Evolutionary conservation across 1,140 invertebrate genomes (phyloP).

Genomic region (Drosophila fuyamai): DNA sequence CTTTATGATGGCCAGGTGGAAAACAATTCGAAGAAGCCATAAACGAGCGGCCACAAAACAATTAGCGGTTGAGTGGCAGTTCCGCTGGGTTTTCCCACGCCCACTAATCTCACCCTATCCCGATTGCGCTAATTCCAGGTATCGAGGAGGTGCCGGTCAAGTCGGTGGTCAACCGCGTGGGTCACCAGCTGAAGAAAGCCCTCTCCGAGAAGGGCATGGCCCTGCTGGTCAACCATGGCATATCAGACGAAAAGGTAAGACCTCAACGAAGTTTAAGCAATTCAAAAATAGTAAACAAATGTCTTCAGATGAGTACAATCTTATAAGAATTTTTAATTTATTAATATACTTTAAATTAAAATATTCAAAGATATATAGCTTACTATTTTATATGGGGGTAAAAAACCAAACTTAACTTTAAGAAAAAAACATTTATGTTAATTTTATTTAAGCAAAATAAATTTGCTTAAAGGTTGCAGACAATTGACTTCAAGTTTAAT

Average conservation of each 20-base stretch:
- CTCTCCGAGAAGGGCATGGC: slow-evolving; percentile 89
- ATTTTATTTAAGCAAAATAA: too few relatives aligned
- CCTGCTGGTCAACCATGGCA: slow-evolving; percentile 90
- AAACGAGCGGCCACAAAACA: slow-evolving; percentile 39
- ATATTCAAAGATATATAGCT: too few relatives aligned
- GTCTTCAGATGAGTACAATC: too few relatives aligned
- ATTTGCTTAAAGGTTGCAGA: too few relatives aligned
- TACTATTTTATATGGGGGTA: too few relatives aligned
- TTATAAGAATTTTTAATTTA: too few relatives aligned
- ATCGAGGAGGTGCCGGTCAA: slow-evolving; percentile 89
- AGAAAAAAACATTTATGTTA: too few relatives aligned
- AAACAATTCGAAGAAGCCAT: slow-evolving; percentile 49
- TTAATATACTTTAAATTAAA: too few relatives aligned
- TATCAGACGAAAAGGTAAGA: slow-evolving; percentile 89
- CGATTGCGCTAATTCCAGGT: slow-evolving; percentile 85
- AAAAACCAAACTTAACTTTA: too few relatives aligned
- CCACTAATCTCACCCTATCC: slow-evolving; percentile 20
- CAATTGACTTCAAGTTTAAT: too few relatives aligned
- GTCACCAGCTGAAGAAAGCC: slow-evolving; percentile 88
- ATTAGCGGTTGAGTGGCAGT: slow-evolving; percentile 56
- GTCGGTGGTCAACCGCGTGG: slow-evolving; percentile 89
- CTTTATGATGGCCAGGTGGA: slow-evolving; percentile 49
- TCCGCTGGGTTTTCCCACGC: slow-evolving; percentile 58
- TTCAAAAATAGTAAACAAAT: too few relatives aligned
- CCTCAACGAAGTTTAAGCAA: too few relatives aligned